These are phyloP conservation scores for Heterodera filipjevi DNA, from an alignment of 2,888 invertebrate species.

Conservation along the genomic window DNA sequence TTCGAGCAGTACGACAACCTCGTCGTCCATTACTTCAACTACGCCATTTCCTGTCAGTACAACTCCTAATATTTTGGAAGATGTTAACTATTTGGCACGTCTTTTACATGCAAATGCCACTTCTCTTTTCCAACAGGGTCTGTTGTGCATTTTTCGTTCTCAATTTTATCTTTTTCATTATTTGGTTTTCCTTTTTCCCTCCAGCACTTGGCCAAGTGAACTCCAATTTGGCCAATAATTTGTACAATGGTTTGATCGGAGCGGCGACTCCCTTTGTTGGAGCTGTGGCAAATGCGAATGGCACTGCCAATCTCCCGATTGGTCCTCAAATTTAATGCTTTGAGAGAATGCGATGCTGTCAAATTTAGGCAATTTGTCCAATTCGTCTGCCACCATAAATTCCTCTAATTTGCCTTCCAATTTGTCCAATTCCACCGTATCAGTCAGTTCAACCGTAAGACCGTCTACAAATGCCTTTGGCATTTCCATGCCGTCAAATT, in stretches of 20 bases:
- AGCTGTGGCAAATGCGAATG: neutral
- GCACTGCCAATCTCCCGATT: neutral
- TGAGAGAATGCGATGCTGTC: neutral
- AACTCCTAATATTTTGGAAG: slow-evolving; percentile 2
- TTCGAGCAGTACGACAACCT: neutral
- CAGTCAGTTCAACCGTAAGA: no score
- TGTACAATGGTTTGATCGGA: neutral
- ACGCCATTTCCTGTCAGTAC: neutral
- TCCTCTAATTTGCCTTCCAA: no score
- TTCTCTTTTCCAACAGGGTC: slow-evolving; percentile 8
- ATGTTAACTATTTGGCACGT: neutral
- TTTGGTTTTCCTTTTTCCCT: neutral
- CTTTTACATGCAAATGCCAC: slow-evolving; percentile 14
- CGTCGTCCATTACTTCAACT: neutral
- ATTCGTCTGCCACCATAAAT: neutral
- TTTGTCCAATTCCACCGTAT: no score
- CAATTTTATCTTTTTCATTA: neutral
- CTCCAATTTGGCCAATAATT: slow-evolving; percentile 5
- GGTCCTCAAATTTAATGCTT: neutral
- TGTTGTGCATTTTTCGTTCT: neutral
- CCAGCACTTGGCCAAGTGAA: neutral
- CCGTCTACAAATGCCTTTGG: no score
- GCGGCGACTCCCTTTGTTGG: neutral
- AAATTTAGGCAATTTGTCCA: neutral
- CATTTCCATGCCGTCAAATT: no score